Evolutionary conservation across 2,113 vertebrate genomes (phyloP).

Genomic region (Poeciliopsis retropinna): DNA sequence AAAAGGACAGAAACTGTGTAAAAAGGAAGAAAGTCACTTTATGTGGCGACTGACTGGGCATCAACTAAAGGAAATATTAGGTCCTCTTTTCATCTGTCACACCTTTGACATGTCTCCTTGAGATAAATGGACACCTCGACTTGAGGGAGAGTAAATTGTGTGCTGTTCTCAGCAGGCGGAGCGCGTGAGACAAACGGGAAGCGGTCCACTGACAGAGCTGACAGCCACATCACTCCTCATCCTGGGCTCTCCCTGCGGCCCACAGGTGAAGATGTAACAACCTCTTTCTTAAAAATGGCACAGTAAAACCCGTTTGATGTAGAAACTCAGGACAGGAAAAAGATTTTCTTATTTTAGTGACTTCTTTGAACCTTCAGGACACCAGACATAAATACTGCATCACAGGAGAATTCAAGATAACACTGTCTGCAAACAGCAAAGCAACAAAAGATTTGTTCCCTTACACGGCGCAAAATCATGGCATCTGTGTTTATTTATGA

Average conservation of each 20-base stretch:
- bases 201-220: conserved; percentile 57
- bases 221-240: conserved; percentile 62
- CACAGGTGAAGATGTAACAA: conserved; percentile 51
- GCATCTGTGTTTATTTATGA: conserved; percentile 75
- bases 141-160: conserved; percentile 60
- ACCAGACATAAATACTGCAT: conserved; percentile 67
- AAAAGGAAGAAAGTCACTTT: conserved; percentile 5
- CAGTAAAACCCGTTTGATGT: conserved; percentile 35
- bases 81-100: conserved; percentile 70
- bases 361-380: conserved; percentile 11
- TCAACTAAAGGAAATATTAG: conserved; percentile 48
- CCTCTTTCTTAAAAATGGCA: conserved; percentile 46
- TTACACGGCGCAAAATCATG: conserved; percentile 63
- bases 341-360: conserved; percentile 43
- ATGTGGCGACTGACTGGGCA: conserved; percentile 40
- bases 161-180: conserved; percentile 53
- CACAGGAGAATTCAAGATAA: conserved; percentile 54
- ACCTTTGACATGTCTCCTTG: conserved; percentile 73
- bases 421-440: conserved; percentile 60
- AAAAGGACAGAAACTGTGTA: not conserved
- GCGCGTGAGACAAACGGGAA: conserved; percentile 60
- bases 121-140: conserved; percentile 77
- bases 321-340: conserved; percentile 26
- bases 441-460: conserved; percentile 55
- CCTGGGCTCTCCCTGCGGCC: conserved; percentile 40